phyloP scores from a whole-genome alignment of 2,113 vertebrate genomes.

The Clarias batrachus region DNA sequence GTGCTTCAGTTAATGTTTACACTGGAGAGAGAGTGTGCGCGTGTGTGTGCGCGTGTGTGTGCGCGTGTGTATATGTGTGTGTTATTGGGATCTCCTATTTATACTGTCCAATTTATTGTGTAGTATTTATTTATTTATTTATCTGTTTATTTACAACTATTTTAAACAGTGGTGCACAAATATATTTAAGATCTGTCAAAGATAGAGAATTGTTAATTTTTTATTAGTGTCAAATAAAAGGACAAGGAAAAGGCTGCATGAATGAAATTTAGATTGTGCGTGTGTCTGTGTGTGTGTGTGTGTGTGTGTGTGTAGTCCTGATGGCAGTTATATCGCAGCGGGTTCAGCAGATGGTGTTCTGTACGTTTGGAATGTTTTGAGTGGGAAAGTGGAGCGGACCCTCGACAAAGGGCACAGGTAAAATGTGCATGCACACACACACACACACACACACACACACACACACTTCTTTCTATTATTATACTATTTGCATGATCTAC shows the following conservation, averaged over 20 bases:
- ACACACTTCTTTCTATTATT: not conserved
- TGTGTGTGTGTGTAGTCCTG: constrained; percentile 75
- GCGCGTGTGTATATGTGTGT: too few species aligned
- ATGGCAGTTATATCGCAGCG: constrained; percentile 83
- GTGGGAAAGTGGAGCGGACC: constrained; percentile 83
- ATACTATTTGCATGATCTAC: not conserved
- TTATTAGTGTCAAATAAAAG: not conserved
- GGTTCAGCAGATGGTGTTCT: constrained; percentile 90
- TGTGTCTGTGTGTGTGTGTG: not conserved
- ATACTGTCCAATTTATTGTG: too few species aligned
- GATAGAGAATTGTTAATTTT: too few species aligned
- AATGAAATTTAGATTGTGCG: not conserved
- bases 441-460: not conserved
- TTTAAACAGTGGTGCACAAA: too few species aligned
- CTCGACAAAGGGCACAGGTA: constrained; percentile 91
- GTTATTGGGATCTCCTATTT: too few species aligned
- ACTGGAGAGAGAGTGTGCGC: too few species aligned
- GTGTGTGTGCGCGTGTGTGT: too few species aligned
- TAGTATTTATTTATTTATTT: too few species aligned
- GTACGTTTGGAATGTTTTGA: constrained; percentile 90
- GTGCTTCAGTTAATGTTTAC: not conserved
- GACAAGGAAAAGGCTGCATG: not conserved
- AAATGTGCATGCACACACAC: constrained; percentile 23
- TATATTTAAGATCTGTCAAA: too few species aligned
- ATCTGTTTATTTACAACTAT: too few species aligned